These are phyloP conservation scores for Alloscopus bannaensis DNA, from an alignment of 2,888 invertebrate species.

Conservation along the genomic window DNA sequence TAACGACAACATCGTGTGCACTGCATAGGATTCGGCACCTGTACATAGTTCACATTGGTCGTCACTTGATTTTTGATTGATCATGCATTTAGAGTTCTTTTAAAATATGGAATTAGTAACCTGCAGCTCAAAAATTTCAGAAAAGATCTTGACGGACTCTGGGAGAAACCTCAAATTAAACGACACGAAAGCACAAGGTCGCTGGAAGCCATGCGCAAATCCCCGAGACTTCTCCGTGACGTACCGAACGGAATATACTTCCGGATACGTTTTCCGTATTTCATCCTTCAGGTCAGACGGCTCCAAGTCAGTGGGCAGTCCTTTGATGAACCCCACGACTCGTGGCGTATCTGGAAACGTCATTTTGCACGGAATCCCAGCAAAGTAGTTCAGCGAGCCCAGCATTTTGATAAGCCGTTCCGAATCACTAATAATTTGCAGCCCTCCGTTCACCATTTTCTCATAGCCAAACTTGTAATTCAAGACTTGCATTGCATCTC, in stretches of 20 bases:
- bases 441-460: conserved; percentile 67
- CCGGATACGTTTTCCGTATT: conserved; percentile 56
- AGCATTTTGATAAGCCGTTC: conserved; percentile 53
- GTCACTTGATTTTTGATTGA: background rate
- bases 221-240: conserved; percentile 63
- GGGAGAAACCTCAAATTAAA: conserved; percentile 66
- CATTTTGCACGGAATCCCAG: conserved; percentile 64
- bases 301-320: conserved; percentile 63
- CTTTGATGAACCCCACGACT: conserved; percentile 67
- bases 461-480: conserved; percentile 66
- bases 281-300: conserved; percentile 66
- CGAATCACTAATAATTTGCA: conserved; percentile 64
- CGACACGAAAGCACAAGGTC: conserved; percentile 66
- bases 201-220: conserved; percentile 46
- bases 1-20: conserved; percentile 66
- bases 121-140: conserved; percentile 63
- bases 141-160: conserved; percentile 53
- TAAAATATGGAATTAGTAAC: conserved; percentile 17
- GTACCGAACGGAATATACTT: conserved; percentile 66
- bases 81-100: background rate
- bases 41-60: conserved; percentile 6
- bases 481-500: conserved; percentile 43
- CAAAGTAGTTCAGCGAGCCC: conserved; percentile 55
- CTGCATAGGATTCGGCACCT: conserved; percentile 69
- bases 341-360: conserved; percentile 68